Evolutionary conservation across 35 echinoderm and acorn worm genomes (phyloP).

Genomic region (Lytechinus pictus): DNA sequence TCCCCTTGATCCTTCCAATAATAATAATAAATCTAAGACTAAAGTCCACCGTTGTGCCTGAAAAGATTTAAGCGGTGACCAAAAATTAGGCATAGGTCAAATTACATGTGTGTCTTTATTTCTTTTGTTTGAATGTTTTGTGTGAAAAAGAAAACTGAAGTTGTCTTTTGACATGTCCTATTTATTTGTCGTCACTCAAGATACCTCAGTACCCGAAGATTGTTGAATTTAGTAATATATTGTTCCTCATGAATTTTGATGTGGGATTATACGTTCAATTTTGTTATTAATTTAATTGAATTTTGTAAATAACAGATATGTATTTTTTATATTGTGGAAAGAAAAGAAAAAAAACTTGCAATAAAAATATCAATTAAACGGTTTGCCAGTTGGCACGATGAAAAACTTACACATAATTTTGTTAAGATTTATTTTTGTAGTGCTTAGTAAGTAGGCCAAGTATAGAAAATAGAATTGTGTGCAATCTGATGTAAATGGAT

Average conservation of each 20-base stretch:
- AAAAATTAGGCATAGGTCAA: slow-evolving; percentile 43
- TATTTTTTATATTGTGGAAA: slow-evolving; percentile 57
- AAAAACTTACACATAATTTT: slow-evolving; percentile 16
- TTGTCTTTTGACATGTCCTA: slow-evolving; percentile 33
- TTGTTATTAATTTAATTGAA: slow-evolving; percentile 53
- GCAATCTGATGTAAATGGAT: too few species aligned
- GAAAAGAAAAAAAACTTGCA: slow-evolving; percentile 49
- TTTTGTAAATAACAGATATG: slow-evolving; percentile 54
- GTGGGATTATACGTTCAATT: slow-evolving; percentile 51
- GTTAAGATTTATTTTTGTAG: not conserved
- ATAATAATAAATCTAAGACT: not conserved
- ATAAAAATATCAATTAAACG: slow-evolving; percentile 51
- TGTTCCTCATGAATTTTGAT: slow-evolving; percentile 46
- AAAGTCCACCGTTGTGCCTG: slow-evolving; percentile 52
- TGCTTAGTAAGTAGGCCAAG: not conserved
- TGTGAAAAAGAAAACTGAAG: slow-evolving; percentile 26
- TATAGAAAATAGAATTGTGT: not conserved
- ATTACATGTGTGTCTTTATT: slow-evolving; percentile 36
- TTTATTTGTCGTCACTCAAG: slow-evolving; percentile 45
- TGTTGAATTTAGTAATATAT: slow-evolving; percentile 55
- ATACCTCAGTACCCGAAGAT: slow-evolving; percentile 53
- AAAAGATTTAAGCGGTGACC: slow-evolving; percentile 48
- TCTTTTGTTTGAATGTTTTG: slow-evolving; percentile 35
- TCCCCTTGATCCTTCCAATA: not conserved
- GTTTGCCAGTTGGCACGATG: slow-evolving; percentile 50